phyloP scores from a whole-genome alignment of 2,888 invertebrate genomes.

The Leucozona laternaria region DNA sequence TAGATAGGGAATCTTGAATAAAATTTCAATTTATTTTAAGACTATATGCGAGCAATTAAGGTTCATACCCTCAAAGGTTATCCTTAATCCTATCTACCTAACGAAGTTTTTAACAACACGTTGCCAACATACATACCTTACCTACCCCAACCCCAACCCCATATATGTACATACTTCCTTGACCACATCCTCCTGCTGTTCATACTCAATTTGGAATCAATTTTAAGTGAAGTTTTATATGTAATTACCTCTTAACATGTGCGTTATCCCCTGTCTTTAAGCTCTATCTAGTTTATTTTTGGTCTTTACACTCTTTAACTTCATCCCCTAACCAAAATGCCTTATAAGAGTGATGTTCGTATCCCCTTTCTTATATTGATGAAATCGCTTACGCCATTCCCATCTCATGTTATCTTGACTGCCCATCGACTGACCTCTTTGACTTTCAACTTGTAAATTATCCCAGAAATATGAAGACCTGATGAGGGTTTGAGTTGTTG shows the following conservation, averaged over 20 bases:
- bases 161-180: neutral
- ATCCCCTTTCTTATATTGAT: slow-evolving; percentile 17
- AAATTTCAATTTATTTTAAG: slow-evolving; percentile 70
- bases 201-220: slow-evolving; percentile 69
- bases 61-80: neutral
- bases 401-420: slow-evolving; percentile 47
- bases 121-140: neutral
- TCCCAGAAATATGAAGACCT: slow-evolving; percentile 2
- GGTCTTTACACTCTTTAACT: neutral
- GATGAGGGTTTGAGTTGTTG: slow-evolving; percentile 44
- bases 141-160: neutral
- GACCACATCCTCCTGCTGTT: slow-evolving; percentile 42
- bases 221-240: slow-evolving; percentile 70
- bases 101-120: neutral
- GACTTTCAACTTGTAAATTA: slow-evolving; percentile 48
- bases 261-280: slow-evolving; percentile 33
- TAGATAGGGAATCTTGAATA: slow-evolving; percentile 67
- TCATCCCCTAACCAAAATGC: slow-evolving; percentile 24
- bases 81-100: slow-evolving; percentile 15
- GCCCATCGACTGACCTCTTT: slow-evolving; percentile 69
- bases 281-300: slow-evolving; percentile 56
- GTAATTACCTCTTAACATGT: slow-evolving; percentile 74
- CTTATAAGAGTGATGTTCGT: slow-evolving; percentile 38
- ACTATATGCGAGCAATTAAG: slow-evolving; percentile 46
- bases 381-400: slow-evolving; percentile 50